These are phyloP conservation scores for Malurus alboscapulatus DNA, from an alignment of 2,113 vertebrate species.

Conservation along the genomic window DNA sequence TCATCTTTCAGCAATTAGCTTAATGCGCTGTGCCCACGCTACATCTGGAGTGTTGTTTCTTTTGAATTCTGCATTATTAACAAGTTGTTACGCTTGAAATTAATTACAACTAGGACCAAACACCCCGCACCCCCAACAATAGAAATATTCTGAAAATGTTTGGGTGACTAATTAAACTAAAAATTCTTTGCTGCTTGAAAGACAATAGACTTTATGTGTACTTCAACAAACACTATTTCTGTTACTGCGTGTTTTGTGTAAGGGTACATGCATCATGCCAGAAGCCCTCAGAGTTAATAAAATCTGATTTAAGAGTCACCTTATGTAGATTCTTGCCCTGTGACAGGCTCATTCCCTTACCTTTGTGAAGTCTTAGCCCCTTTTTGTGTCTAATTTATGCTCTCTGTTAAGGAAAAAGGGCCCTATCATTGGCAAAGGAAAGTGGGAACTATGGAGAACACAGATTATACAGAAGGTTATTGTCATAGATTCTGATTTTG, in stretches of 20 bases:
- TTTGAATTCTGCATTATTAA: background rate
- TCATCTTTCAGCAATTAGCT: background rate
- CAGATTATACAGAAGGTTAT: background rate
- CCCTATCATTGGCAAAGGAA: background rate
- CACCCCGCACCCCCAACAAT: background rate
- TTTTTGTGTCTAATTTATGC: background rate
- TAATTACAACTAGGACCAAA: background rate
- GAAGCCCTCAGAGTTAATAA: background rate
- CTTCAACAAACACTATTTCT: background rate
- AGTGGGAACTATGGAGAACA: background rate
- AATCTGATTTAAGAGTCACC: background rate
- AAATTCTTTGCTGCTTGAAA: background rate
- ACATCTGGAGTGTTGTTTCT: background rate
- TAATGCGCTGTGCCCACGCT: background rate
- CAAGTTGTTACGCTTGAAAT: background rate
- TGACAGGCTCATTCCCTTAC: background rate
- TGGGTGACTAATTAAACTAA: background rate
- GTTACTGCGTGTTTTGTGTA: background rate
- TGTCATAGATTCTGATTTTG: background rate
- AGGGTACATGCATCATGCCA: background rate
- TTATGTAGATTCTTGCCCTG: background rate
- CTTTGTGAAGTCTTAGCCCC: rapidly evolving
- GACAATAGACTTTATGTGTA: rapidly evolving
- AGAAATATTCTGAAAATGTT: background rate
- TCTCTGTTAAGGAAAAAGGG: background rate